These are phyloP conservation scores for Petroica traversi DNA, from an alignment of 2,113 vertebrate genomes.

Conservation along the genomic window DNA sequence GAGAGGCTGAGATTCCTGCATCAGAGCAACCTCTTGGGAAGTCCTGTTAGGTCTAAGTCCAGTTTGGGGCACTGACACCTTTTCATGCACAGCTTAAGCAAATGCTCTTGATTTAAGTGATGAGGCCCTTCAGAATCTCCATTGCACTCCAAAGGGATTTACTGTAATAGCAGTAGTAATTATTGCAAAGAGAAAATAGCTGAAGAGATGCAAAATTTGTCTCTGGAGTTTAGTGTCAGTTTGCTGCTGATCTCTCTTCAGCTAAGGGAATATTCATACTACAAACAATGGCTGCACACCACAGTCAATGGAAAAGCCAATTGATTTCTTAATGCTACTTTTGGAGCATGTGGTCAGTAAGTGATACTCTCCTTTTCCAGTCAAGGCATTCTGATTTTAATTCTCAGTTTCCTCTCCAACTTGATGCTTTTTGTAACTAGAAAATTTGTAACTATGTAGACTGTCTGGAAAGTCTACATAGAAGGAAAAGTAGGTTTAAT, in stretches of 20 bases:
- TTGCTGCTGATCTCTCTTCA: background rate
- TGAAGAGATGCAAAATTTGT: background rate
- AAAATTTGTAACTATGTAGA: too few species aligned
- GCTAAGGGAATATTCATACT: background rate
- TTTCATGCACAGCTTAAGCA: background rate
- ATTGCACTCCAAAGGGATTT: background rate
- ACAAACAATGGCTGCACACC: background rate
- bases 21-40: background rate
- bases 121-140: background rate
- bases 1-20: background rate
- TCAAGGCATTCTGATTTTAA: background rate
- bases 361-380: background rate
- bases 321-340: background rate
- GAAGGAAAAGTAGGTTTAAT: background rate
- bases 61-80: background rate
- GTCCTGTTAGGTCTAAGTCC: background rate
- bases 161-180: background rate
- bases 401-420: background rate
- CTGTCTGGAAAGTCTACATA: background rate
- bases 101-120: background rate
- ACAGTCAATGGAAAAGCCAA: background rate
- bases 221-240: background rate
- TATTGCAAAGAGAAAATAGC: background rate
- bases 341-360: background rate
- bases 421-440: background rate